Percentiles rank a stretch among this genome's conserved stretches.
phyloP scores from a whole-genome alignment of 2,797 vertebrate species.

The Microtus agrestis region DNA sequence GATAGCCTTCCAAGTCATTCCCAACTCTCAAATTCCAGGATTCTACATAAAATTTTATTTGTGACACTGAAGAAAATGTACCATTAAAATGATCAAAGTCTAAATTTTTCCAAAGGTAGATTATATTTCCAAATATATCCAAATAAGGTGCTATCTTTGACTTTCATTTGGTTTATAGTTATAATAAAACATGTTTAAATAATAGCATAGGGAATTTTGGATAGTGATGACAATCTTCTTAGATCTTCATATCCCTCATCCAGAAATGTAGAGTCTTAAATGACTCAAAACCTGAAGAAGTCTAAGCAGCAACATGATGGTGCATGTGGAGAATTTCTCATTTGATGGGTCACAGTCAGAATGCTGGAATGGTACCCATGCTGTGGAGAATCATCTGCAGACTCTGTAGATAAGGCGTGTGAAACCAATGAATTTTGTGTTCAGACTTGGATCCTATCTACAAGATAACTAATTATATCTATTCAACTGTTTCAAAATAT shows the following conservation, averaged over 20 bases:
- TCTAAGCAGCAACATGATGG: not conserved
- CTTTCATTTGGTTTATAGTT: not conserved
- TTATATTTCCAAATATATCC: not conserved
- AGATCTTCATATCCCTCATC: not conserved
- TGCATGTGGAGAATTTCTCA: not conserved
- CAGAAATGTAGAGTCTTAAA: not conserved
- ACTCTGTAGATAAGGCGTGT: not conserved
- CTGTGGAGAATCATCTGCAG: not conserved
- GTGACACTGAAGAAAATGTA: constrained; percentile 10
- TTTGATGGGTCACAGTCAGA: not conserved
- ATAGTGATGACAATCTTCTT: not conserved
- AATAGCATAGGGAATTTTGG: not conserved
- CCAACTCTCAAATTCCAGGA: not conserved
- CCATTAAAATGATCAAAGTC: not conserved
- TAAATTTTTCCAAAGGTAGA: not conserved
- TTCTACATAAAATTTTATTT: constrained; percentile 30
- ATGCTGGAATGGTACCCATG: no score
- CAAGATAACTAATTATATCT: not conserved
- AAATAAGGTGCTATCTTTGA: not conserved
- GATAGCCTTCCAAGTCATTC: not conserved
- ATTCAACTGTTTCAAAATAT: not conserved
- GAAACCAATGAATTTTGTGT: not conserved
- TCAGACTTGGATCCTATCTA: not conserved
- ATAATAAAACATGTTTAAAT: constrained; percentile 17
- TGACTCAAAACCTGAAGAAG: not conserved